phyloP scores from a whole-genome alignment of 1,140 invertebrate species.

The Leptinotarsa defecta region DNA sequence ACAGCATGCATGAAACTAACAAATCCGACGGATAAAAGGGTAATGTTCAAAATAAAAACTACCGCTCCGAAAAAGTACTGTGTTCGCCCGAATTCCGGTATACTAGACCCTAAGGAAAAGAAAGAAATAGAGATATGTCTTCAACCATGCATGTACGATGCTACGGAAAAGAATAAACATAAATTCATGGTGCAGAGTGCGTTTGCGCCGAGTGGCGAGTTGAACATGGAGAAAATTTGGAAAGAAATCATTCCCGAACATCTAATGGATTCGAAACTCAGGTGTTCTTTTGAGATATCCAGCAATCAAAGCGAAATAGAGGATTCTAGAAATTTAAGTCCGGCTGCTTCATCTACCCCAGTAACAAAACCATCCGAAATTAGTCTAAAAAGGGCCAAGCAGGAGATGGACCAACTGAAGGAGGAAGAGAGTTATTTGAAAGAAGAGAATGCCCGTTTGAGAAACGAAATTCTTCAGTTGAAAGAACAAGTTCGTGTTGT shows the following conservation, averaged over 20 bases:
- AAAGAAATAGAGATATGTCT: conserved; percentile 91
- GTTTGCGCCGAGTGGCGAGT: conserved; percentile 78
- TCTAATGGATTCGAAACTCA: conserved; percentile 92
- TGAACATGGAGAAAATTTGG: conserved; percentile 81
- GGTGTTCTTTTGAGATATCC: conserved; percentile 91
- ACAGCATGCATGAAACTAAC: conserved; percentile 88
- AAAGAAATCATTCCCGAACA: conserved; percentile 80
- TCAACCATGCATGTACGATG: conserved; percentile 93
- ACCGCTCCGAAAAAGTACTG: conserved; percentile 99
- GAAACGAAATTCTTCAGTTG: conserved; percentile 79
- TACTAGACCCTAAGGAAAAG: conserved; percentile 74
- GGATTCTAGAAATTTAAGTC: conserved; percentile 49
- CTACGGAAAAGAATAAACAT: conserved; percentile 95
- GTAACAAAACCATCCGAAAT: conserved; percentile 51
- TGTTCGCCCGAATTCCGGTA: conserved; percentile 96
- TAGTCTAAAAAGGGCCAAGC: conserved; percentile 69
- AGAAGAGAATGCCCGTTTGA: conserved; percentile 58
- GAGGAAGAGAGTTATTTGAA: conserved; percentile 61
- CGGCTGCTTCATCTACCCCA: conserved; percentile 28
- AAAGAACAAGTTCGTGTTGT: conserved; percentile 60
- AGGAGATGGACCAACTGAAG: conserved; percentile 69
- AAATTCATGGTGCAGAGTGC: conserved; percentile 99
- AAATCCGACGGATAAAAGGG: conserved; percentile 84
- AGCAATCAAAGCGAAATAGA: conserved; percentile 49
- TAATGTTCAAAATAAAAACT: conserved; percentile 99